phyloP scores from a whole-genome alignment of 2,888 invertebrate genomes.

The Eucera pruinosa region DNA sequence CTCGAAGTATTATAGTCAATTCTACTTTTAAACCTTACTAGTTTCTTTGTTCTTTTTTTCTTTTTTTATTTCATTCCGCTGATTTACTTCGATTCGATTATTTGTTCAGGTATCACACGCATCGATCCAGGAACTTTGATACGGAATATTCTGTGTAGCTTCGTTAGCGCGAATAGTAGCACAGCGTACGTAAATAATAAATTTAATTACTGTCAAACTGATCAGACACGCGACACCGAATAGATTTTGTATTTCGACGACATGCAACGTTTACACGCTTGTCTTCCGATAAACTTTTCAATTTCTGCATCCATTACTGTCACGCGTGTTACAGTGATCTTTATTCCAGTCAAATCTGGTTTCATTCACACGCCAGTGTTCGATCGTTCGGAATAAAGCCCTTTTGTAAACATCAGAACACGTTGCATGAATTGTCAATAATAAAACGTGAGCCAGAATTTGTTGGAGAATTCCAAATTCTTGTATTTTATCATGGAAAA shows the following conservation, averaged over 20 bases:
- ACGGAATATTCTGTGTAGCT: no score
- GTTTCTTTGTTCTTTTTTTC: no score
- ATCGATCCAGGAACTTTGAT: background rate
- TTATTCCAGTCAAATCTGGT: background rate
- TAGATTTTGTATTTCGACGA: conserved; percentile 4
- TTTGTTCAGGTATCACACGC: no score
- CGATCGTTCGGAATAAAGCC: background rate
- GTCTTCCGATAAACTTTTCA: conserved; percentile 33
- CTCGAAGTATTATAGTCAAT: no score
- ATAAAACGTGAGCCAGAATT: background rate
- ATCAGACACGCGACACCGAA: conserved; percentile 15
- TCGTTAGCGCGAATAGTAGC: background rate
- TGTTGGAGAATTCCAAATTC: background rate
- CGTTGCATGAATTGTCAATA: background rate
- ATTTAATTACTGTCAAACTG: conserved; percentile 35
- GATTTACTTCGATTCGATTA: background rate
- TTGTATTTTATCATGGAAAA: background rate
- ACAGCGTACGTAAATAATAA: conserved; percentile 4
- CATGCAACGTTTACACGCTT: conserved; percentile 20
- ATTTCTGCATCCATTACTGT: conserved; percentile 7
- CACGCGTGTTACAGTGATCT: conserved; percentile 4
- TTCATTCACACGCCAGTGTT: background rate
- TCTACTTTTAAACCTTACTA: no score
- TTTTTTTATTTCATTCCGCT: background rate
- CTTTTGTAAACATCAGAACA: background rate